These are phyloP conservation scores for Enteromius fasciolatus DNA, from an alignment of 2,797 vertebrate species.

Conservation along the genomic window DNA sequence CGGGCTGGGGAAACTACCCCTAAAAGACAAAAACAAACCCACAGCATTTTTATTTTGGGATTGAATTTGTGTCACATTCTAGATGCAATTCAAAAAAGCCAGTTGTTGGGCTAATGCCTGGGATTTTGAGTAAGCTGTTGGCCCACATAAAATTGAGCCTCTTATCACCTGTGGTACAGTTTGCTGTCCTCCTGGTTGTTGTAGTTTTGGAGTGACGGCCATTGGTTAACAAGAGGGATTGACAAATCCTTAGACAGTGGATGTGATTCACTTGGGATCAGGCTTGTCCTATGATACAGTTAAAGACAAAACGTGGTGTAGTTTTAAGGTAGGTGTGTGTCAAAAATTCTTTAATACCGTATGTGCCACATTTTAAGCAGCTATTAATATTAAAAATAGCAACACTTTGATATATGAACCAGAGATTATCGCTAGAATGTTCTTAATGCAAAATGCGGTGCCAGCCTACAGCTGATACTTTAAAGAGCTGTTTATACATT, in stretches of 20 bases:
- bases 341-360: neutral
- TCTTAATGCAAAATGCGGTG: neutral
- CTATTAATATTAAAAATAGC: neutral
- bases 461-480: neutral
- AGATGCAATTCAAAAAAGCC: neutral
- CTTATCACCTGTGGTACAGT: constrained; percentile 85
- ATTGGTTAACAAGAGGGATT: constrained; percentile 90
- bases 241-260: constrained; percentile 89
- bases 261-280: constrained; percentile 90
- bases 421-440: neutral
- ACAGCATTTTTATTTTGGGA: neutral
- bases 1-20: constrained; percentile 92
- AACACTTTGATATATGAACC: neutral
- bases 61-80: neutral
- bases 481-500: neutral
- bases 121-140: neutral
- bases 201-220: constrained; percentile 87
- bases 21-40: constrained; percentile 59
- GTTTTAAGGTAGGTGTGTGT: neutral
- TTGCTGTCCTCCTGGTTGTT: constrained; percentile 85
- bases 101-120: neutral
- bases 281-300: constrained; percentile 83
- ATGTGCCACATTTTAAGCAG: neutral
- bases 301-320: constrained; percentile 19
- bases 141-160: neutral